Percentiles rank a stretch among this genome's conserved stretches.
phyloP scores from a whole-genome alignment of 2,113 vertebrate genomes.

The Epinephelus fuscoguttatus region DNA sequence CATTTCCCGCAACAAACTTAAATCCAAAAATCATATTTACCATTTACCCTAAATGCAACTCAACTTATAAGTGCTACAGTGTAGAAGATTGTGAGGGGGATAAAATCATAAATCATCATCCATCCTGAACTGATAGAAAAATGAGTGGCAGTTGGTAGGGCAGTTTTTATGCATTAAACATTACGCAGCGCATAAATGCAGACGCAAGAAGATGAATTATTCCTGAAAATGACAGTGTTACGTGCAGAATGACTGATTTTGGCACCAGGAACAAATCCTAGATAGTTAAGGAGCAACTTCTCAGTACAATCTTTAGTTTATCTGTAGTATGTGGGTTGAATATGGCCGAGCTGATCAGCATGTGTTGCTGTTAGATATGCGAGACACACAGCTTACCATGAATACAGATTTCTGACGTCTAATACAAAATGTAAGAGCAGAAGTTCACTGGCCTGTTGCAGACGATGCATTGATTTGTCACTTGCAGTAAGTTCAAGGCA shows the following conservation, averaged over 20 bases:
- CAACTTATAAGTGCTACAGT: background rate
- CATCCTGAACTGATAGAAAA: background rate
- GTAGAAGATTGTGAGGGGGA: background rate
- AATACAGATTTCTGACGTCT: slow-evolving; percentile 24
- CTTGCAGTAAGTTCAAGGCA: background rate
- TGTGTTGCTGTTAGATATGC: slow-evolving; percentile 58
- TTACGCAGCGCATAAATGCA: background rate
- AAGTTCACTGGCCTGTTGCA: background rate
- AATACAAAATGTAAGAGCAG: background rate
- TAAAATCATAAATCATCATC: background rate
- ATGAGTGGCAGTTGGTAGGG: background rate
- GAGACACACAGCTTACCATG: background rate
- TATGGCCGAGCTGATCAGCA: slow-evolving; percentile 40
- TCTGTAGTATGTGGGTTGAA: slow-evolving; percentile 29
- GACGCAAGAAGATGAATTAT: background rate
- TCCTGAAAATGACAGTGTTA: background rate
- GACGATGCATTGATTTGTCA: slow-evolving; percentile 1
- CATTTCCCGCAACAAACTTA: background rate
- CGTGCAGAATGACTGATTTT: background rate
- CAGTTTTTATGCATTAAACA: slow-evolving; percentile 6
- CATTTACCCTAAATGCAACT: background rate
- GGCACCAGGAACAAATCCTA: background rate
- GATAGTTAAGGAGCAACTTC: background rate
- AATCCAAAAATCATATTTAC: slow-evolving; percentile 17
- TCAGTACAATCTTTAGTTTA: background rate